Percentiles rank a stretch among this genome's conserved stretches.
These are phyloP conservation scores for Dasyprocta punctata DNA, from an alignment of 2,113 vertebrate species.

Conservation along the genomic window DNA sequence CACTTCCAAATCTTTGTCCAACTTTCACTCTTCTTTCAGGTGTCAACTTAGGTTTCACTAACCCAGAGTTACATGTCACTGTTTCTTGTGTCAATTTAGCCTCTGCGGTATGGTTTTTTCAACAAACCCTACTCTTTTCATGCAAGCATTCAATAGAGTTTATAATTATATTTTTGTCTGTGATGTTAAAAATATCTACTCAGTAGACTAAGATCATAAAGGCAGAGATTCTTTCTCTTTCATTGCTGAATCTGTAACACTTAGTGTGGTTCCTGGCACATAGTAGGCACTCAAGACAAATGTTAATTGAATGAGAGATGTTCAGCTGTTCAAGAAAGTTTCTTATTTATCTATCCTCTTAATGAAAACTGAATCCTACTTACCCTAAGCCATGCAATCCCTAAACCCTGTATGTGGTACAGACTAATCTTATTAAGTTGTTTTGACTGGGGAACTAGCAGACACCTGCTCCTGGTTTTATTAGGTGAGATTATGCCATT, in stretches of 20 bases:
- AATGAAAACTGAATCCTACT: slow-evolving; percentile 60
- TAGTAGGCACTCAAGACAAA: slow-evolving; percentile 18
- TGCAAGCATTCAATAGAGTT: neutral
- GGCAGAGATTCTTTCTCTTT: neutral
- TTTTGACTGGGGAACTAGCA: slow-evolving; percentile 58
- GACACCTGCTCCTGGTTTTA: slow-evolving; percentile 55
- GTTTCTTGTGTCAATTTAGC: neutral
- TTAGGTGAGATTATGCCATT: slow-evolving; percentile 66
- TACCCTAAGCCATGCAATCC: slow-evolving; percentile 44
- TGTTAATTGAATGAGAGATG: slow-evolving; percentile 10
- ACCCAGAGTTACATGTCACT: neutral
- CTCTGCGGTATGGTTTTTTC: neutral
- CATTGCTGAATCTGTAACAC: neutral
- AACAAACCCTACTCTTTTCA: neutral
- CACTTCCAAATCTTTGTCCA: neutral
- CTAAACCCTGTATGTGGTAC: slow-evolving; percentile 28
- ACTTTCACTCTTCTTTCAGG: neutral
- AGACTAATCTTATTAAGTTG: slow-evolving; percentile 68
- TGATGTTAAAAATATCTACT: neutral
- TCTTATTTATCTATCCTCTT: slow-evolving; percentile 48
- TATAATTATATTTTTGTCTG: neutral
- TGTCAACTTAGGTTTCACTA: neutral
- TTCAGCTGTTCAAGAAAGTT: slow-evolving; percentile 49
- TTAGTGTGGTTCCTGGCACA: neutral
- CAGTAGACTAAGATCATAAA: neutral